These are phyloP conservation scores for Rhynchomys soricoides DNA, from an alignment of 2,113 vertebrate genomes.

Conservation along the genomic window DNA sequence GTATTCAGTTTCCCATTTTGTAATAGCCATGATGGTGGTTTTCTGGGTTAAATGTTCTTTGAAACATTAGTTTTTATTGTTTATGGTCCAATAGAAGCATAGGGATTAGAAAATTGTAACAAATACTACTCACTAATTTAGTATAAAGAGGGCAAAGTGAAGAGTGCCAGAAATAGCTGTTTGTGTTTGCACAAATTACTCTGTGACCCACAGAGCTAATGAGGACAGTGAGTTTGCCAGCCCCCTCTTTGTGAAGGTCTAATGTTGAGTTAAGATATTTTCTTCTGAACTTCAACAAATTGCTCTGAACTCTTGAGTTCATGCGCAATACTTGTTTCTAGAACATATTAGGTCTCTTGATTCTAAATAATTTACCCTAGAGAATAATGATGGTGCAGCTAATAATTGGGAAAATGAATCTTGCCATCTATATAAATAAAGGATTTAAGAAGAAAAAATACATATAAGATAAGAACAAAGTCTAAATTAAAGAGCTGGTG, in stretches of 20 bases:
- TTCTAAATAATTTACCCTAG: conserved; percentile 56
- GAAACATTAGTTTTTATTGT: not conserved
- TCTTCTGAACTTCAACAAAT: conserved; percentile 57
- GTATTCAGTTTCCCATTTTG: not conserved
- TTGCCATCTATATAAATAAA: not conserved
- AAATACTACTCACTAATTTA: not conserved
- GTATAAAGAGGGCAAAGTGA: not conserved
- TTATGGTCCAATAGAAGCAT: not conserved
- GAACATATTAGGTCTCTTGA: not conserved
- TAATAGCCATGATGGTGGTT: not conserved
- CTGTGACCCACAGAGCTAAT: conserved; percentile 34
- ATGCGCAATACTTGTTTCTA: conserved; percentile 36
- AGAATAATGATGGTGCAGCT: not conserved
- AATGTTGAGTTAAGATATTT: not conserved
- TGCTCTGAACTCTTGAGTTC: conserved; percentile 52
- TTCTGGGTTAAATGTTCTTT: conserved; percentile 20
- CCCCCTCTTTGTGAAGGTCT: not conserved
- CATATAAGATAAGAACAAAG: not conserved
- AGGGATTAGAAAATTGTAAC: not conserved
- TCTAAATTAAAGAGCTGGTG: not conserved
- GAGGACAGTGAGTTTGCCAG: not conserved
- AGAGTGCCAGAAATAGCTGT: not conserved
- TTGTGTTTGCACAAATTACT: not conserved
- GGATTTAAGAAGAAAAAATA: not conserved
- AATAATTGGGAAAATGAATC: conserved; percentile 1